Evolutionary conservation across 1,140 invertebrate genomes (phyloP).

Genomic region (Diorhabda carinulata): DNA sequence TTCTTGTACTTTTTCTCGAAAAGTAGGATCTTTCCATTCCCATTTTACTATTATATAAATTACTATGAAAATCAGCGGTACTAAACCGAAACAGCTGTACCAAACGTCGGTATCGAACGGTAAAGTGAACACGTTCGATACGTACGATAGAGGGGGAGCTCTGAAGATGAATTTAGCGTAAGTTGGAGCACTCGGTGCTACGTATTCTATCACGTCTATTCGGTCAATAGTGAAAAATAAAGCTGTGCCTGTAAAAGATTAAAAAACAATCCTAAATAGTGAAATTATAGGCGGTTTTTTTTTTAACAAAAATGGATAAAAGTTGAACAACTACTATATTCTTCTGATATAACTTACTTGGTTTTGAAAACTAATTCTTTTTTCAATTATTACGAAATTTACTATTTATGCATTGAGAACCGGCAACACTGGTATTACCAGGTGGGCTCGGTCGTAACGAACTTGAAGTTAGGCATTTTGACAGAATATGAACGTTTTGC

Average conservation of each 20-base stretch:
- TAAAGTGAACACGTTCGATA: conserved; percentile 58
- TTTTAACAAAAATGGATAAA: too few relatives aligned
- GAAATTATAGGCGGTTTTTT: too few relatives aligned
- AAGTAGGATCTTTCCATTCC: conserved; percentile 34
- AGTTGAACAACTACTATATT: too few relatives aligned
- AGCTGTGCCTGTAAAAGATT: conserved; percentile 48
- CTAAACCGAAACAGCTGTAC: conserved; percentile 30
- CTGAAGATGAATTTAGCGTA: conserved; percentile 60
- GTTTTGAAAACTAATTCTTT: too few relatives aligned
- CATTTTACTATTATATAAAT: conserved; percentile 31
- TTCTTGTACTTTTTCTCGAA: conserved; percentile 12
- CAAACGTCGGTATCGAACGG: conserved; percentile 51
- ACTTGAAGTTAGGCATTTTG: too few relatives aligned
- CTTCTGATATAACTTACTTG: too few relatives aligned
- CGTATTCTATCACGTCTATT: conserved; percentile 54
- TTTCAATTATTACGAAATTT: too few relatives aligned
- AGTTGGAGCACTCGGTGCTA: conserved; percentile 55
- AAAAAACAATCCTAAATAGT: neutral
- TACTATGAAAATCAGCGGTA: conserved; percentile 20
- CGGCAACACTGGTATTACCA: too few relatives aligned
- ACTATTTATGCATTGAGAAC: too few relatives aligned
- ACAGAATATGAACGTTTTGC: too few relatives aligned
- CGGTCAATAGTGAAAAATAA: conserved; percentile 55
- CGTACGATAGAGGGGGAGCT: conserved; percentile 58
- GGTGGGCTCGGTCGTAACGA: too few relatives aligned